A percentile compares a stretch with the other conserved stretches of the same genome.
phyloP scores from a whole-genome alignment of 2,113 vertebrate genomes.

The Scophthalmus maximus region DNA sequence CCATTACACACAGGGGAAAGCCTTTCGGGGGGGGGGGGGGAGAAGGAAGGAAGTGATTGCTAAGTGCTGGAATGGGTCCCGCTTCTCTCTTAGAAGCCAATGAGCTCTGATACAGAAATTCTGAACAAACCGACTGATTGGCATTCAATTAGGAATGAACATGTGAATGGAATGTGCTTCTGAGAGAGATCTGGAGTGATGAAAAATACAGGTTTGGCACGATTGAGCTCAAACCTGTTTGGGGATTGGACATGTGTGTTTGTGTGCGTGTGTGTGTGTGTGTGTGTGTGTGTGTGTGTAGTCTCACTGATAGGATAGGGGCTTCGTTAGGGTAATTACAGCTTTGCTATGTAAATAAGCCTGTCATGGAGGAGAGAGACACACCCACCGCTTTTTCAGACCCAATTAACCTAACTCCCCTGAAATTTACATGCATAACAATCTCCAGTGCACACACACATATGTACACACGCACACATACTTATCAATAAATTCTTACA shows the following conservation, averaged over 20 bases:
- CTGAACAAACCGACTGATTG: constrained; percentile 80
- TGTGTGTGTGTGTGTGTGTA: constrained; percentile 26
- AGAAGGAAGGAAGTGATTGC: constrained; percentile 70
- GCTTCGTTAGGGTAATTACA: constrained; percentile 83
- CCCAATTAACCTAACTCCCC: constrained; percentile 82
- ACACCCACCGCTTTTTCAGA: constrained; percentile 82
- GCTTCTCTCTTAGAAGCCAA: constrained; percentile 62
- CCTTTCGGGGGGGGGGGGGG: constrained; percentile 18
- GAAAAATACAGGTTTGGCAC: constrained; percentile 79
- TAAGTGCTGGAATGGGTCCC: constrained; percentile 67
- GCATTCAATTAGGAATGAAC: constrained; percentile 80
- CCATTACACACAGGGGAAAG: constrained; percentile 37
- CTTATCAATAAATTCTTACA: not conserved
- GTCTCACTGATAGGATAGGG: constrained; percentile 68
- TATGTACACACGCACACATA: constrained; percentile 2
- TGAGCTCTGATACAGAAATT: constrained; percentile 67
- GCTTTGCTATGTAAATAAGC: constrained; percentile 83
- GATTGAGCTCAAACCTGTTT: constrained; percentile 76
- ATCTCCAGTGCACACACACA: constrained; percentile 51
- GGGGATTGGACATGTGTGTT: constrained; percentile 53
- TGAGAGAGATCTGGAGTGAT: constrained; percentile 74
- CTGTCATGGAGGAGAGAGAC: constrained; percentile 76
- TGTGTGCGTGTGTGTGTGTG: constrained; percentile 18
- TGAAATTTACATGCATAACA: constrained; percentile 75
- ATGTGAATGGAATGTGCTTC: constrained; percentile 73